Base-by-base conservation (phyloP, 2,888 invertebrate genomes). In the Maniola hyperantus region DNA sequence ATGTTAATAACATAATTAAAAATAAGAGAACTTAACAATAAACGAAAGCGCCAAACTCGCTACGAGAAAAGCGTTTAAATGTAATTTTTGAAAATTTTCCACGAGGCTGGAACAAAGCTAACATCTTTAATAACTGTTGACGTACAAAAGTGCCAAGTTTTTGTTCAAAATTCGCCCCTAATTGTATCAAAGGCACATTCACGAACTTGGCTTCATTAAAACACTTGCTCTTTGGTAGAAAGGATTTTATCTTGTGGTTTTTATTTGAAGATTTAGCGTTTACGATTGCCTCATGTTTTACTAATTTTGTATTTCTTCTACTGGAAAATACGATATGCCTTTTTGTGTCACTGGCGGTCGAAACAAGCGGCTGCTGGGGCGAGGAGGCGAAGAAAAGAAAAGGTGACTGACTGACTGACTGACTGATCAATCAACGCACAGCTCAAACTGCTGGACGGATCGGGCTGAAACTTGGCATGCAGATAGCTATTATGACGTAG, bases 151-250 rank as follows among this genome's bases (percentile, higher is more conserved):
- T 72, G 69, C 64, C 64, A 71, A 71, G 68, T 71, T 72, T 67
- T 70, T 70, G 69, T 74, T 69, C 64, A 66, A 71, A 72, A 71
- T 71, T 72, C 69, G 66, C 64, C 67, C 71, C 66, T 72, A 74
- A 76, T 75, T 74, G 68, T 71, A 74, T 73, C 70, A 76, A 76
- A 75, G 73, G 72, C 71, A 71, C 73, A 76, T 73, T 78, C 69
- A 71, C 69, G 61, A 73, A 68, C 68, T 76, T 76, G 75, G 76
- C 78, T 79, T 81, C 80, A 77, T 81, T 80, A 80, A 79, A 77
- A 78, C 76, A 75, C 77, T 76, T 76, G 73, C 68, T 76, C 76
- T 77, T 79, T 79, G 77, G 71, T 72, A 73, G 72, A 71, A 73
- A 75, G 72, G 71, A 77, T 76, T 75, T 57, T 74, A 77, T 66